Base-by-base conservation (phyloP, 2,888 invertebrate genomes). In the Pyrochroa serraticornis region DNA sequence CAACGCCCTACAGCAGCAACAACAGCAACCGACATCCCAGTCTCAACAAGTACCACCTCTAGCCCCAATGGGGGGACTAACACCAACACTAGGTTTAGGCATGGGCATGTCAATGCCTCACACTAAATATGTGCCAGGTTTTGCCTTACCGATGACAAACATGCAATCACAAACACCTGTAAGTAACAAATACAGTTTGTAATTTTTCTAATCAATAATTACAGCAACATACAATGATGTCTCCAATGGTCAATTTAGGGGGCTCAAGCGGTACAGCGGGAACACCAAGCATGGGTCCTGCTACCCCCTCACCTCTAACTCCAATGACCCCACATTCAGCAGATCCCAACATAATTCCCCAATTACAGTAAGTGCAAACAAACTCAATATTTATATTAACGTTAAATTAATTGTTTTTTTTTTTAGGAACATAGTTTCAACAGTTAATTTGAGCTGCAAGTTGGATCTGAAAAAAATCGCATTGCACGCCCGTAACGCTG, bases 401-500 rank as follows among this genome's bases (percentile, higher is more conserved):
- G 3, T 37, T 3, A 47, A 10, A 7, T 12, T 9, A 48, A 43
- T 6, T 34, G n/a, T 34, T 12, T 45, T 48, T 2, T 34, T 62
- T 83, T 83, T 56, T 79, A 95, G 95, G 76, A 99, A 98, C 75
- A 98, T 99, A 73, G 98, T 99, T 0, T 96, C 97, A 42, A 99
- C 98, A 3, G 97, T 99, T 0, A 98, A 97, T 79, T 82, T 99
- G 48, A 93, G 91, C 71, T 97, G 97, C 78, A 95, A 94, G 80
- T 81, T 98, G 66, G 97, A 99, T 76, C 82, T 99, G 60, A 97
- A 98, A 75, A 95, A 93, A 81, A 99, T 99, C 70, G 97, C 98
- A 0, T 82, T 98, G 1, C 97, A 97, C 77, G 97, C 98, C 0
- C 88, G 98, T 77, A 99, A 99, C 82, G 98, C 98, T 1, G 98